Evolutionary conservation across 2,113 vertebrate genomes (phyloP), one percentile per base, ranked within the genome.

Genomic region (Rhegmatorhina hoffmannsi): DNA sequence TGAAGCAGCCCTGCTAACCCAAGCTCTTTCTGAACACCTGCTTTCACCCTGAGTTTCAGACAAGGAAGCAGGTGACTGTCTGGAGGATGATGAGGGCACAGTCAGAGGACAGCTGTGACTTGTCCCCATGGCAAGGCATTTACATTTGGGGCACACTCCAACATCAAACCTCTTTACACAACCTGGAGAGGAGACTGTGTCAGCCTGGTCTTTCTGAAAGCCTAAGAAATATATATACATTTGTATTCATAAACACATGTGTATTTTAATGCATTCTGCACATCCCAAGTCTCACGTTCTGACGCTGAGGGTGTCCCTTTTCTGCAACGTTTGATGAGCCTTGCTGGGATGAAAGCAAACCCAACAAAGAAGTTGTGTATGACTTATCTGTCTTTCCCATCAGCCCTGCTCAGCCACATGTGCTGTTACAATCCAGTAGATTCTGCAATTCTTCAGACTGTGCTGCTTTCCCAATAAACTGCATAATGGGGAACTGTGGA

Each of bases 21-120:
- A 73, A 78, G 74, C 58, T 85, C 78, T 74, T 92, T 85, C 58
- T 76, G 87, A 84, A 79, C 29, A 58, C 17, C 50, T 55, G 4
- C 33, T 84, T 91, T 67, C 73, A 89, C 12, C 24, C 17, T 19
- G 28, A 56, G 21, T 59, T 92, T 92, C 21, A 84, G 21, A 52
- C 15, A 4, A 75, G 36, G 44, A 84, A 47, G 60, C 12, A 34
- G 69, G 43, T 46, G 36, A 47, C 1, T 60, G 24, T 17, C 73
- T 70, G 9, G 38, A 16, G 6, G 19, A 38, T 2, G 53, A 78
- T 0, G 1, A 52, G 26, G 64, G 14, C 33, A 36, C 10, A 67
- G 21, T 11, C 7, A 17, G 31, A 66, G n/a, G 17, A 75, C 7
- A 85, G 49, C 34, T 75, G 47, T 9, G 11, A 81, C 24, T 15